Base-by-base conservation (phyloP, 2,113 vertebrate genomes). In the Stigmatopora argus region DNA sequence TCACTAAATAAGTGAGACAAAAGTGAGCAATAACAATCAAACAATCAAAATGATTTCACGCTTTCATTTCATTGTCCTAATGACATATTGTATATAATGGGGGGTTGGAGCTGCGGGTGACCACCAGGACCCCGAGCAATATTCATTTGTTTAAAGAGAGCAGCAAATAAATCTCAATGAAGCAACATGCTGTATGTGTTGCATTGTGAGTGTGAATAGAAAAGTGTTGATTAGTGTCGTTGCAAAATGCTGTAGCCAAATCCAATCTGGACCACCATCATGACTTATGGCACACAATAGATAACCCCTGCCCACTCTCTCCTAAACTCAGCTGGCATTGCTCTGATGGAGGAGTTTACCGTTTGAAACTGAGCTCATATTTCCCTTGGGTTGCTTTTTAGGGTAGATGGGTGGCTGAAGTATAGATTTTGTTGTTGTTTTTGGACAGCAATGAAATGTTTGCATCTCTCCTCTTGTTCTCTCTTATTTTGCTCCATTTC, bases 181-280 rank as follows among this genome's bases (percentile, higher is more conserved):
- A 78, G 78, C 73, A 46, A 66, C 60, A 81, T 88, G 85, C 78
- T 86, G 86, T 8, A 87, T 87, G 83, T 83, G 75, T 76, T 67
- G 65, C 65, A 82, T 71, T 73, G 73, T 56, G 69, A 67, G 81
- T 79, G 79, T 64, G 83, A 83, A 86, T 73, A 77, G 81, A 74
- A 73, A 85, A 85, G 85, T 85, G 88, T 87, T 88, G 87, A 86
- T 88, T 89, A 66, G 81, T 73, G 76, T 70, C 60, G 72, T 72
- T 78, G 72, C 75, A 53, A 75, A 73, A 72, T 73, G 71, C 79
- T 78, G 74, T 58, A 68, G 73, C 80, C 62, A 60, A 66, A 70
- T 72, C 77, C 57, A 72, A 75, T 60, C 62, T 48, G 71, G 78
- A 71, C 73, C 67, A 64, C 66, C 44, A 6, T 7, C 66, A 23